Base-by-base conservation (phyloP, 2,113 vertebrate species). In the Hemichromis elongatus region DNA sequence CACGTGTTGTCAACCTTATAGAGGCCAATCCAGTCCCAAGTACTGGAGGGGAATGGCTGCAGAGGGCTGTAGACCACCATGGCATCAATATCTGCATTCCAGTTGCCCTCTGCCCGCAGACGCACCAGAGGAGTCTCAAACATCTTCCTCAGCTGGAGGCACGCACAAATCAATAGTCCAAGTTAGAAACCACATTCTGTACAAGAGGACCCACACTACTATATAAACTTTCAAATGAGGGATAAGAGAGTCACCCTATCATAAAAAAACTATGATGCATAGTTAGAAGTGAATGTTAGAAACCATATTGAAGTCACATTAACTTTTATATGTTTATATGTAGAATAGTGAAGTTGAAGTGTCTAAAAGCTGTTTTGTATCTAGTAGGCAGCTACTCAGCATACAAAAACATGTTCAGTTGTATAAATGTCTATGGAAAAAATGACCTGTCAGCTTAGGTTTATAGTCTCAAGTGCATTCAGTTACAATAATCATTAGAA, bases 11-110 rank as follows among this genome's bases (percentile, higher is more conserved):
- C 10, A 19, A 99, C 99, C 97, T 96, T 96, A 86, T 97, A 99
- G 55, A 99, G 97, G 9, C 98, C 99, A 53, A 99, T 99, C 99
- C 99, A 99, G 95, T 99, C 99, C 99, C 99, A 99, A 24, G 96
- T 83, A 50, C 98, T 99, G 94, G 96, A 97, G 3, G 92, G 86
- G 89, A 99, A 97, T 1, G 96, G 95, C 57, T 96, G 91, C 14
- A 94, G 89, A 0, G 94, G 80, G 7, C 94, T 96, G 90, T 98
- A 99, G 80, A 95, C 92, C 85, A 98, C 92, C 7, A 97, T 50
- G 81, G 97, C 95, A 2, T 99, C 97, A 0, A 94, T 95, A 28
- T 97, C 97, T 0, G 96, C 91, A 0, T 95, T 97, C 98, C 99
- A 99, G 53, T 96, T 95, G 0, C 97, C 97, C 82, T 97, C 96